Percentiles rank a stretch among this genome's conserved stretches.
phyloP scores from a whole-genome alignment of 2,888 invertebrate species.

The Agrenia bidenticulata region DNA sequence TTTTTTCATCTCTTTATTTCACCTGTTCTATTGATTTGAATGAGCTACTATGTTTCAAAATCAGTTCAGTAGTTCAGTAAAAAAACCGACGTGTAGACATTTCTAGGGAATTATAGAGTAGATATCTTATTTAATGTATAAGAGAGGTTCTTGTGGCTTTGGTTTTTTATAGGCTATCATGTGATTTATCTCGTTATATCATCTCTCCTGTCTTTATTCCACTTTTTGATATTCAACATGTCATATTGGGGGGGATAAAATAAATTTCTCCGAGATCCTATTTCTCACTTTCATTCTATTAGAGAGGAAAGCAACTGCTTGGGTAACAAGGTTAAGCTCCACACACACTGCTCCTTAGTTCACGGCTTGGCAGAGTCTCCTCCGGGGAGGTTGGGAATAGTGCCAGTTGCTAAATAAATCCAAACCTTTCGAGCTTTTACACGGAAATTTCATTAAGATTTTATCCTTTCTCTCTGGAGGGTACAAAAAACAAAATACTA shows the following conservation, averaged over 20 bases:
- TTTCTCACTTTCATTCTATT: slow-evolving; percentile 20
- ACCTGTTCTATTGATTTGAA: no score
- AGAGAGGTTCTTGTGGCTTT: no score
- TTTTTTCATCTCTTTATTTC: no score
- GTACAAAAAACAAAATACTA: no score
- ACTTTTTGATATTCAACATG: slow-evolving; percentile 10
- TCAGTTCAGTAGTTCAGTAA: no score
- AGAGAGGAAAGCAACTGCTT: slow-evolving; percentile 19
- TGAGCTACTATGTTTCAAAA: no score
- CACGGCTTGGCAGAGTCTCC: not conserved
- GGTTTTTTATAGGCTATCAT: no score
- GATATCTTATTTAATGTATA: no score
- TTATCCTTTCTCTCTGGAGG: not conserved
- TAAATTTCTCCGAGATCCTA: slow-evolving; percentile 8
- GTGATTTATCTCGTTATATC: slow-evolving; percentile 8
- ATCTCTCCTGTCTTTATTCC: slow-evolving; percentile 21
- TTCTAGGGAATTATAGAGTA: no score
- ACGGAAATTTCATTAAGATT: slow-evolving; percentile 6
- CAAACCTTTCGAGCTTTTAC: slow-evolving; percentile 6
- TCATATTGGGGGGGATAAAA: slow-evolving; percentile 17
- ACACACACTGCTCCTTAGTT: not conserved
- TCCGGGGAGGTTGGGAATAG: slow-evolving; percentile 11
- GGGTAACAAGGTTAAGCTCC: slow-evolving; percentile 15
- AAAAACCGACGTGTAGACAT: no score
- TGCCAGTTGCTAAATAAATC: slow-evolving; percentile 19